Evolutionary conservation across 2,888 invertebrate genomes (phyloP), one percentile per base, ranked within the genome.

Genomic region (Ceratothoa steindachneri): DNA sequence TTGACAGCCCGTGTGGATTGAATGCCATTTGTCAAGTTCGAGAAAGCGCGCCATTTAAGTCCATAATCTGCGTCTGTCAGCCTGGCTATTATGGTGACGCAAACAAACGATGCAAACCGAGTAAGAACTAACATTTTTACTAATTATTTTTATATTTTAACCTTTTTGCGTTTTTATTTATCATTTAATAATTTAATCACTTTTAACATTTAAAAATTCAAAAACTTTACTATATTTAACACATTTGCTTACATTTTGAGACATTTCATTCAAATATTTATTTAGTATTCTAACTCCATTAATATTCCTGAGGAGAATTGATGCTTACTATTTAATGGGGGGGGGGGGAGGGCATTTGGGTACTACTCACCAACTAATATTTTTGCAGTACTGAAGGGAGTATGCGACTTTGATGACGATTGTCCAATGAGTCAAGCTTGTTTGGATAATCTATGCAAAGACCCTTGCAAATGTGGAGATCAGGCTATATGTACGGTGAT

Each of bases 61-160:
- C 94, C 0, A 93, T 95, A 92, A 88, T 89, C 24, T 95, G 95
- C 84, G 88, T 88, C 82, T 95, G 95, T 83, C 91, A 92, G 22
- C 88, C 90, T 67, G 92, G 91, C 80, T 93, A 92, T 86, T 92
- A 92, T 70, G 95, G 95, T 77, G 92, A 95, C 84, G 93, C 95
- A 30, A 90, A 93, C 84, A 85, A 89, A 28, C 88, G 89, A 80
- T 95, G 95, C 83, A 93, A 91, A 83, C 92, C 90, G 88, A 93
- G 94, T 94, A 87, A 89, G 90, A 31, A 68, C 27, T 68, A 68
- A 51, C 68, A 51, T 15, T 15, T 66, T n/a, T n/a, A n/a, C n/a
- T 28, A 19, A 19, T 60, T 66, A 30, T 27, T 66, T 66, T n/a
- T n/a, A 29, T 60, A 60, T 28, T 28, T 2, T n/a, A 28, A 1